Evolutionary conservation across 2,113 vertebrate species (phyloP).

Genomic region (Protobothrops flavoviridis): DNA sequence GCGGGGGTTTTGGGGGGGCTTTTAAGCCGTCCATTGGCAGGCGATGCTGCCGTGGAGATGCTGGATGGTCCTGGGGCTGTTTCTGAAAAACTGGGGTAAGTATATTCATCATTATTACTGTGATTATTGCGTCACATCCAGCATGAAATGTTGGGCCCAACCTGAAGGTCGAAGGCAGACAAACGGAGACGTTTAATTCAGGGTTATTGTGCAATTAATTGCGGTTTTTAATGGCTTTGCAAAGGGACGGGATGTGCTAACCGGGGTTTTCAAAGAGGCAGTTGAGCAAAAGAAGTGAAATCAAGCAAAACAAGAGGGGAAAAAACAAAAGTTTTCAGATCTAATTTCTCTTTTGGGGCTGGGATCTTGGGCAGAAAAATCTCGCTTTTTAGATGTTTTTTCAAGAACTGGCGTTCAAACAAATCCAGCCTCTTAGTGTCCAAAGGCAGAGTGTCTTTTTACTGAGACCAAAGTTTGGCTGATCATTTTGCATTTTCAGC

Average conservation of each 20-base stretch:
- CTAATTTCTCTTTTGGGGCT: not conserved
- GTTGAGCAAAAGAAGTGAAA: not conserved
- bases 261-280: not conserved
- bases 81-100: not conserved
- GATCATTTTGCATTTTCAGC: not conserved
- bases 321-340: not conserved
- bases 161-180: no score
- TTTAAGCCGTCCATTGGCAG: not conserved
- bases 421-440: no score
- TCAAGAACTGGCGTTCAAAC: no score
- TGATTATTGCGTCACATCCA: not conserved
- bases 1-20: fast-evolving
- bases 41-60: not conserved
- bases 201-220: not conserved
- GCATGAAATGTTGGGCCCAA: no score
- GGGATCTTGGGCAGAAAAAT: no score
- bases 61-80: not conserved
- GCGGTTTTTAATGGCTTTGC: not conserved
- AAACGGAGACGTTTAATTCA: not conserved
- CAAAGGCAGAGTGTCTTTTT: not conserved
- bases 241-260: not conserved
- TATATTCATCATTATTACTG: no score
- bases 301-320: no score
- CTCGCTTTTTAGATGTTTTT: no score
- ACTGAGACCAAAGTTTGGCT: not conserved